Evolutionary conservation across 2,113 vertebrate species (phyloP).

Genomic region (Tylochromis polylepis): DNA sequence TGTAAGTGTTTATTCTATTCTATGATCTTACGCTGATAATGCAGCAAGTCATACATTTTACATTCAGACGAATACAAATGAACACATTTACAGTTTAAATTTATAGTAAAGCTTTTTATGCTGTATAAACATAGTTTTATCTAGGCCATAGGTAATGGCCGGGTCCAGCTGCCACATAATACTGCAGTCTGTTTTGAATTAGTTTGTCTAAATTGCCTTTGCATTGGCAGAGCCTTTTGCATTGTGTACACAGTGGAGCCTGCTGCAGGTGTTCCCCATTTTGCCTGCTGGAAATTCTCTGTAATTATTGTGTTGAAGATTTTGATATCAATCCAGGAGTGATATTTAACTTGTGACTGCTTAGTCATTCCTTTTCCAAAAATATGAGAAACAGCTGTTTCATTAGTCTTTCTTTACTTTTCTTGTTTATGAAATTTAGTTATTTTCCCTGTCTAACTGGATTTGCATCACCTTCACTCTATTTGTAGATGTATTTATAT

Average conservation of each 20-base stretch:
- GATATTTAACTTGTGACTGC: background rate
- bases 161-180: background rate
- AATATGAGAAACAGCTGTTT: background rate
- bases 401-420: background rate
- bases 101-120: background rate
- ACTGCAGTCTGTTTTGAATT: background rate
- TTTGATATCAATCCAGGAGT: background rate
- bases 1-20: no score
- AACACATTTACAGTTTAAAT: background rate
- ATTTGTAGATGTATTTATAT: no score
- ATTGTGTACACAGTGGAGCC: background rate
- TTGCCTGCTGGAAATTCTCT: background rate
- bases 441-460: background rate
- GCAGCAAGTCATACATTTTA: background rate
- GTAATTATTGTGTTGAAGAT: background rate
- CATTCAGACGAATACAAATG: background rate
- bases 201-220: background rate
- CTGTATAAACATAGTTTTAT: background rate
- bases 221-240: background rate
- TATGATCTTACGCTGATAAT: background rate
- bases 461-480: no score
- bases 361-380: background rate
- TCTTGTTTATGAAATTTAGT: background rate
- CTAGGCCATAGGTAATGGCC: background rate
- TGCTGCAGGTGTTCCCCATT: background rate